phyloP scores from a whole-genome alignment of 2,797 vertebrate species.

The Artibeus lituratus region DNA sequence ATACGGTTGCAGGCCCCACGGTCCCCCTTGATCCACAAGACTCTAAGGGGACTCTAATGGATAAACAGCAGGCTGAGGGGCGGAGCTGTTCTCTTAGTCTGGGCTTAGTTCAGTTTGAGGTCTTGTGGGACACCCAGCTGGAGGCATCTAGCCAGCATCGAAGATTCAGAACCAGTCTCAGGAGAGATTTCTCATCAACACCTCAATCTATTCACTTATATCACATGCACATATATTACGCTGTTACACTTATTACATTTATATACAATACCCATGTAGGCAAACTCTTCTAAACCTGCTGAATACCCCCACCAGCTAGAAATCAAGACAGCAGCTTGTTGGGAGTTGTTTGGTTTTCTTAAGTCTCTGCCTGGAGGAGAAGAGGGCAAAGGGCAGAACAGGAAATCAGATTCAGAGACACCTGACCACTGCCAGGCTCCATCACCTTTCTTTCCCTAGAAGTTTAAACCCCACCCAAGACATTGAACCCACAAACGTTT shows the following conservation, averaged over 20 bases:
- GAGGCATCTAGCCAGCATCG: not conserved
- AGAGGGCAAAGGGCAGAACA: not conserved
- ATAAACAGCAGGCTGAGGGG: not conserved
- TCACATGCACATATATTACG: not conserved
- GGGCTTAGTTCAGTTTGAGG: not conserved
- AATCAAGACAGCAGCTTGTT: not conserved
- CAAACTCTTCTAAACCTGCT: not conserved
- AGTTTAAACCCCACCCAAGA: not conserved
- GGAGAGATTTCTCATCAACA: not conserved
- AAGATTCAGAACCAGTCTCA: not conserved
- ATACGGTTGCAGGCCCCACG: no score
- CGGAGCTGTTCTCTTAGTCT: not conserved
- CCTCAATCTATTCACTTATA: not conserved
- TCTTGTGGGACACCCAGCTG: not conserved
- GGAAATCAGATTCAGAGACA: not conserved
- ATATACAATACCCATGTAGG: not conserved
- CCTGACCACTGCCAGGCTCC: fast-evolving
- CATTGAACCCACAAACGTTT: not conserved
- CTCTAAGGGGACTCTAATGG: no score
- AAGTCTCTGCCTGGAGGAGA: not conserved
- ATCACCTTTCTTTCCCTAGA: not conserved
- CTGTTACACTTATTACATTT: not conserved
- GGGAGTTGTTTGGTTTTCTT: not conserved
- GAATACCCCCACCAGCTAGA: not conserved
- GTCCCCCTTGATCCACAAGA: no score